Conservation (phyloP, 2,888 invertebrate species). For the Malacosoma neustria region DNA sequence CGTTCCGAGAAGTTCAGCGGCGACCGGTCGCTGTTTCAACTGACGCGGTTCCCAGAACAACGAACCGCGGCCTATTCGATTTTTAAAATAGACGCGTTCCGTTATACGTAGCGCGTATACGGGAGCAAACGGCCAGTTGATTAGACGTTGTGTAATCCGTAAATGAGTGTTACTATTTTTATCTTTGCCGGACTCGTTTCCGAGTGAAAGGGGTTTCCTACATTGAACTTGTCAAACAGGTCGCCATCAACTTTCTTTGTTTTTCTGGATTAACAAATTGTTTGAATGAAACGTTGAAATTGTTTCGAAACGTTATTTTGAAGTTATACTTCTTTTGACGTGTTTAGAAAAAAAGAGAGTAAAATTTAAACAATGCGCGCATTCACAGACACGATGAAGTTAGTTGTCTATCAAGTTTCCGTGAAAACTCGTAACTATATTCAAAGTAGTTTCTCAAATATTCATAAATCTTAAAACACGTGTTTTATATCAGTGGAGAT, state of each 20-base stretch:
- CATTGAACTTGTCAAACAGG: conserved; percentile 40
- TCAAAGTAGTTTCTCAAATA: too few species aligned
- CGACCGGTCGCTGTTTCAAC: conserved; percentile 35
- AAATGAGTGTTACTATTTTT: conserved; percentile 53
- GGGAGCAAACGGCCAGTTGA: conserved; percentile 38
- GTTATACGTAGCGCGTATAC: conserved; percentile 36
- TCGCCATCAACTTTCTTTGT: conserved; percentile 37
- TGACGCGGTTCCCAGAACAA: conserved; percentile 45
- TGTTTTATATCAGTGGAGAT: too few species aligned
- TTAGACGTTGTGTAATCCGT: conserved; percentile 54
- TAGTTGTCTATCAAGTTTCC: too few species aligned
- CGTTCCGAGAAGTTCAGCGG: conserved; percentile 48
- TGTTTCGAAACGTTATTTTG: too few species aligned
- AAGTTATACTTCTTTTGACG: too few species aligned
- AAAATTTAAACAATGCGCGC: too few species aligned
- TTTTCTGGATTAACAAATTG: too few species aligned
- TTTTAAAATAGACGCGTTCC: conserved; percentile 64
- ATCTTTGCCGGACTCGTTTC: conserved; percentile 35
- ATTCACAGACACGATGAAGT: too few species aligned
- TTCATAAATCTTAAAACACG: too few species aligned
- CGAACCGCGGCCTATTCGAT: conserved; percentile 48
- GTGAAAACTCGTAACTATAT: too few species aligned
- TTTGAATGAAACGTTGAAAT: too few species aligned
- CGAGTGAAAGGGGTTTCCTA: conserved; percentile 63
- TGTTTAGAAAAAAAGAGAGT: too few species aligned